Evolutionary conservation across 2,888 invertebrate genomes (phyloP).

Genomic region (Limnephilus rhombicus): DNA sequence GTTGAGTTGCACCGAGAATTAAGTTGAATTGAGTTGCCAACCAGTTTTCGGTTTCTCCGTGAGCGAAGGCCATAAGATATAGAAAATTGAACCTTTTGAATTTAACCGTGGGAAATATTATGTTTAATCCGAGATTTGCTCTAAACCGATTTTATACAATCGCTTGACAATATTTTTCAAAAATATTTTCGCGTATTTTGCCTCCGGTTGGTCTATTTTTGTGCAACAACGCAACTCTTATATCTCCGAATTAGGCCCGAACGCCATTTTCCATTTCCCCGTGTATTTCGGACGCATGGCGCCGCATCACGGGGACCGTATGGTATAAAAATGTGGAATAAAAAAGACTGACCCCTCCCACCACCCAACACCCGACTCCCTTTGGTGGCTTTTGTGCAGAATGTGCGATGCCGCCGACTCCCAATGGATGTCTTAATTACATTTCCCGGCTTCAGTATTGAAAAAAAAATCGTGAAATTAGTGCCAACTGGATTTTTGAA

Average conservation of each 20-base stretch:
- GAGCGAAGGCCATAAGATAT: not conserved
- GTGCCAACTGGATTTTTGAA: not conserved
- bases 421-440: constrained; percentile 51
- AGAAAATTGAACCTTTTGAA: not conserved
- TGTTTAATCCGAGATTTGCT: not conserved
- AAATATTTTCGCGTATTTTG: not conserved
- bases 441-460: constrained; percentile 14
- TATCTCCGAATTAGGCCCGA: not conserved
- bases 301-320: constrained; percentile 6
- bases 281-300: constrained; percentile 11
- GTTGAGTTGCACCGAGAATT: too few relatives aligned
- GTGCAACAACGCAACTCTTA: not conserved
- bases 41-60: too few relatives aligned
- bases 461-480: not conserved
- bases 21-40: too few relatives aligned
- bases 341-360: not conserved
- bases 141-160: not conserved
- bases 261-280: constrained; percentile 36
- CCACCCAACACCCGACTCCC: not conserved
- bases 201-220: not conserved
- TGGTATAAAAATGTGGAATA: constrained; percentile 25
- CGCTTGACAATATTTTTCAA: not conserved
- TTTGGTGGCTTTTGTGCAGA: constrained; percentile 36
- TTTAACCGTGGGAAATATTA: not conserved
- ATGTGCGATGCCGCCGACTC: constrained; percentile 28